These are phyloP conservation scores for Ameiurus melas DNA, from an alignment of 2,113 vertebrate species.

Conservation along the genomic window DNA sequence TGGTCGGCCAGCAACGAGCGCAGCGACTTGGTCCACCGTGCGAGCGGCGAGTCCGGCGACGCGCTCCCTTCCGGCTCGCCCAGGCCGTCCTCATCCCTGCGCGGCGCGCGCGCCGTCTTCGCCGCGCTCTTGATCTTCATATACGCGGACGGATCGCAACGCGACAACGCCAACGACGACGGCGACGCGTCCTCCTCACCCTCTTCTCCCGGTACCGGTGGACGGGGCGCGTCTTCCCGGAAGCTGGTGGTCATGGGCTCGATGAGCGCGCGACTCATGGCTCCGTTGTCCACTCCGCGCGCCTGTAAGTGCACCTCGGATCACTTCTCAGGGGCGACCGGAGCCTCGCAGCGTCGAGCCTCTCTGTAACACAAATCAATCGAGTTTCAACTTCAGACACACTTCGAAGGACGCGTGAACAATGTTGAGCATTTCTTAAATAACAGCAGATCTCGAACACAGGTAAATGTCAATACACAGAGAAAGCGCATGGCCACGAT, in stretches of 20 bases:
- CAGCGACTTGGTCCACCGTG: slow-evolving; percentile 93
- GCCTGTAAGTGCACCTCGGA: slow-evolving; percentile 7
- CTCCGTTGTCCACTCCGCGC: slow-evolving; percentile 61
- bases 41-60: slow-evolving; percentile 89
- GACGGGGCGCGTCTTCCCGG: slow-evolving; percentile 94
- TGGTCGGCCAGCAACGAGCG: slow-evolving; percentile 93
- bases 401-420: neutral
- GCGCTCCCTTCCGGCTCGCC: slow-evolving; percentile 96
- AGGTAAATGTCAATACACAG: neutral
- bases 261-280: slow-evolving; percentile 90
- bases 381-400: neutral
- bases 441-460: neutral
- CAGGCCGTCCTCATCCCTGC: slow-evolving; percentile 89
- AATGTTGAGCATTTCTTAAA: neutral
- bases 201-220: slow-evolving; percentile 96
- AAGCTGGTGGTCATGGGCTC: slow-evolving; percentile 89
- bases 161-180: neutral
- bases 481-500: neutral
- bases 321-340: slow-evolving; percentile 9
- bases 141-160: slow-evolving; percentile 66
- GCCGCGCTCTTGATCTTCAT: slow-evolving; percentile 79
- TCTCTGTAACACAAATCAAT: slow-evolving; percentile 9
- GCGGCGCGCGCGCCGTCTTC: slow-evolving; percentile 68
- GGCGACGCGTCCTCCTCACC: slow-evolving; percentile 71
- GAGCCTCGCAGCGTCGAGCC: neutral